phyloP scores from a whole-genome alignment of 1,140 invertebrate genomes.

The Pachyrhynchus sulphureomaculatus region DNA sequence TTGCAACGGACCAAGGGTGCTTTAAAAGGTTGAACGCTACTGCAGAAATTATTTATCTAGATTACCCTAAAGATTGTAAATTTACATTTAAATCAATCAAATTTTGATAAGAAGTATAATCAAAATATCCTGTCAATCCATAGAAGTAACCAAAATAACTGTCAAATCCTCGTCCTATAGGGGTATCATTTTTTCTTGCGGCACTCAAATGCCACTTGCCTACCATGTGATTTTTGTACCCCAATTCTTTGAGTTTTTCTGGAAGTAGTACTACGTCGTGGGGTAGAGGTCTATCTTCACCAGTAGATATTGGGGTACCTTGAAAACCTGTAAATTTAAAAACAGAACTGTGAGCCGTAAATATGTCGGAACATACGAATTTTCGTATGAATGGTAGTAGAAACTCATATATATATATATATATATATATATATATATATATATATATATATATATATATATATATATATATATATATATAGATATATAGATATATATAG shows the following conservation, averaged over 20 bases:
- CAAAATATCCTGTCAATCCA: slow-evolving; percentile 63
- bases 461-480: too few species aligned
- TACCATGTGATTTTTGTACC: slow-evolving; percentile 80
- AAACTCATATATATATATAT: too few species aligned
- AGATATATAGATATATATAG: too few species aligned
- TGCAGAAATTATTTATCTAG: too few species aligned
- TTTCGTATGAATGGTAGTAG: too few species aligned
- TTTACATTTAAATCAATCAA: slow-evolving; percentile 8
- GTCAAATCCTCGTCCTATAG: slow-evolving; percentile 63
- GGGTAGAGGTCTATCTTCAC: slow-evolving; percentile 60
- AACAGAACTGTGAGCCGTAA: too few species aligned
- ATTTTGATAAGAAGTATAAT: slow-evolving; percentile 49
- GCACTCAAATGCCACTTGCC: slow-evolving; percentile 89
- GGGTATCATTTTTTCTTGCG: slow-evolving; percentile 50
- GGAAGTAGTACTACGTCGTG: slow-evolving; percentile 62
- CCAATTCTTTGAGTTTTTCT: slow-evolving; percentile 70
- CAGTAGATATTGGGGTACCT: slow-evolving; percentile 58
- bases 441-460: too few species aligned
- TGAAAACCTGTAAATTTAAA: slow-evolving; percentile 58
- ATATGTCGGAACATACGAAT: too few species aligned
- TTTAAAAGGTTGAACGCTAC: too few species aligned
- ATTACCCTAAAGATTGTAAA: neutral
- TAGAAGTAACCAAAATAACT: slow-evolving; percentile 66
- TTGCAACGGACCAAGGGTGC: too few species aligned
- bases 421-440: too few species aligned